Percentiles rank a stretch among this genome's conserved stretches.
Evolutionary conservation across 1,140 invertebrate genomes (phyloP).

Genomic region (Ceratosolen fusciceps): DNA sequence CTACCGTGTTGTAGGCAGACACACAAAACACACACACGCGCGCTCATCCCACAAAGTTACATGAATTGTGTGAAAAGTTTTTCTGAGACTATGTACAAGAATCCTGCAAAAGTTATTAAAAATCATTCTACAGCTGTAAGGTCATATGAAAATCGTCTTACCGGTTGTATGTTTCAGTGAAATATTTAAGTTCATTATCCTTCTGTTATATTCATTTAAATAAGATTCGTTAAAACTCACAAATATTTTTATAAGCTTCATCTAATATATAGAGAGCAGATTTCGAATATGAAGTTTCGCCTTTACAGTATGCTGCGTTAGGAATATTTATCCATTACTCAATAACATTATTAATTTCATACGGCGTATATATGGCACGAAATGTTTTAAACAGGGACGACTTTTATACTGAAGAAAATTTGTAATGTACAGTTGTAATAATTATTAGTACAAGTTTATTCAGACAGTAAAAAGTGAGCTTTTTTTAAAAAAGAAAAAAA

Average conservation of each 20-base stretch:
- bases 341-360: constrained; percentile 22
- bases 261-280: neutral
- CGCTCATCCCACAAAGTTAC: too few relatives aligned
- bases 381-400: constrained; percentile 39
- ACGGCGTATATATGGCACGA: neutral
- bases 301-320: neutral
- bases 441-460: constrained; percentile 42
- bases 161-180: constrained; percentile 24
- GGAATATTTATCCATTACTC: constrained; percentile 30
- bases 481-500: too few relatives aligned
- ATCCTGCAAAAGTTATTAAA: constrained; percentile 3
- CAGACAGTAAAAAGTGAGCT: constrained; percentile 26
- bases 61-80: constrained; percentile 28
- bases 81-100: constrained; percentile 24
- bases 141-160: constrained; percentile 30
- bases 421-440: constrained; percentile 43
- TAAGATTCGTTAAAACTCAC: constrained; percentile 15
- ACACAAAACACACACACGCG: neutral
- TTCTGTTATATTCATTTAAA: constrained; percentile 31
- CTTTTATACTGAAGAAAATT: constrained; percentile 43
- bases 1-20: constrained; percentile 14
- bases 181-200: constrained; percentile 37
- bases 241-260: constrained; percentile 46
- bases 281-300: constrained; percentile 9
- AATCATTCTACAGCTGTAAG: constrained; percentile 15